Evolutionary conservation across 2,888 invertebrate genomes (phyloP).

Genomic region (Schrankia costaestrigalis): DNA sequence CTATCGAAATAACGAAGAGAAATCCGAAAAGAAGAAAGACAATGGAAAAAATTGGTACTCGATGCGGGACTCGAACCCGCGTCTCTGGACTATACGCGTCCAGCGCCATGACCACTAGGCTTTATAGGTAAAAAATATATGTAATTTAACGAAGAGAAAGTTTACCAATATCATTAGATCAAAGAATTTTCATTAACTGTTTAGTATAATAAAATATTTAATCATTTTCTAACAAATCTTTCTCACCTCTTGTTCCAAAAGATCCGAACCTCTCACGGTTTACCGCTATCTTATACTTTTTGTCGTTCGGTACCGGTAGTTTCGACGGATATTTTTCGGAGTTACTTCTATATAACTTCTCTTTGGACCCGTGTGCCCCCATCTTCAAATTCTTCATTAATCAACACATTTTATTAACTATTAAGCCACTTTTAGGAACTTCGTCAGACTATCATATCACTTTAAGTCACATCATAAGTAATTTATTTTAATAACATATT

Average conservation of each 20-base stretch:
- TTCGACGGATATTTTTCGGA: slow-evolving; percentile 82
- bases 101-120: neutral
- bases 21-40: no score
- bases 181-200: slow-evolving; percentile 10
- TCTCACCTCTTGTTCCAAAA: slow-evolving; percentile 84
- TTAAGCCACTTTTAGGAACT: slow-evolving; percentile 48
- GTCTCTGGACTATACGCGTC: no score
- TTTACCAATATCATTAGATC: slow-evolving; percentile 5
- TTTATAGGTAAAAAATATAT: neutral
- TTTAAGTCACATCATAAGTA: slow-evolving; percentile 55
- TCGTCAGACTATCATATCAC: slow-evolving; percentile 38
- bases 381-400: slow-evolving; percentile 77
- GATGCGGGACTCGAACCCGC: no score
- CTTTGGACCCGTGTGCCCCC: slow-evolving; percentile 89
- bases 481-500: slow-evolving; percentile 28
- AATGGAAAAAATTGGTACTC: no score
- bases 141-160: slow-evolving; percentile 6
- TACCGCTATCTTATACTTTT: slow-evolving; percentile 81
- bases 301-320: slow-evolving; percentile 77
- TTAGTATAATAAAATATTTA: slow-evolving; percentile 11
- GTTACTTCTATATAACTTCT: slow-evolving; percentile 84
- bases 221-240: no score
- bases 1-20: slow-evolving; percentile 1
- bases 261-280: slow-evolving; percentile 85
- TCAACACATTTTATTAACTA: slow-evolving; percentile 47